Base-by-base conservation (phyloP, 1,140 invertebrate genomes). In the Atopsyche davidsoni region DNA sequence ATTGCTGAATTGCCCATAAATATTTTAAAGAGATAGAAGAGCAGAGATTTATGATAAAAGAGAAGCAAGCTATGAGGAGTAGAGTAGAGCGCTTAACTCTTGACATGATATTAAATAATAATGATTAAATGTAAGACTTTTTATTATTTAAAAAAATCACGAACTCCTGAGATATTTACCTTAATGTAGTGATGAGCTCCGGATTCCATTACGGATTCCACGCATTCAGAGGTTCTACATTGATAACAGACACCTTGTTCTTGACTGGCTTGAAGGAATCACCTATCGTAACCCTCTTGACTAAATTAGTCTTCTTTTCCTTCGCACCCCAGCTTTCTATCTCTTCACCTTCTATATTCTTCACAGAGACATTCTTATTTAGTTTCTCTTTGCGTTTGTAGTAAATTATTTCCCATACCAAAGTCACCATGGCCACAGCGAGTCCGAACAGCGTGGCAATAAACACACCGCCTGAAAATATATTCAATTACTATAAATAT, bases 371-470 rank as follows among this genome's bases (percentile, higher is more conserved):
- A 17, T 38, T 47, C 4, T 53, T 63, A 38, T 59, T 38, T 22
- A 57, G 11, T n/a, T 51, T 71, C n/a, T 72, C 68, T 60, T 81
- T 82, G n/a, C 75, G 72, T 52, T 81, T 81, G 62, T 90, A 86
- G 60, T 88, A 89, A 23, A 89, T 69, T 0, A 92, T 82, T 64
- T 92, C 88, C 51, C 82, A 81, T 1, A 77, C 82, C 9, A 92
- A 68, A 0, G 87, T 89, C 3, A 90, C 62, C 83, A 92, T 87
- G 1, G 88, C 88, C 23, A 92, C 60, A 0, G 81, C 81, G 3
- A 92, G 68, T 0, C 89, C 90, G 61, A 89, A 87, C 0, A 92
- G 68, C 0, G 89, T 92, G 2, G 88, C 88, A 53, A 92, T 92
- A 59, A 92, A 93, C 2, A 93, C 89, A 4, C 89, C 90, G 54